Base-by-base conservation (phyloP, 2,888 invertebrate species). In the Cantharis flavilabris region DNA sequence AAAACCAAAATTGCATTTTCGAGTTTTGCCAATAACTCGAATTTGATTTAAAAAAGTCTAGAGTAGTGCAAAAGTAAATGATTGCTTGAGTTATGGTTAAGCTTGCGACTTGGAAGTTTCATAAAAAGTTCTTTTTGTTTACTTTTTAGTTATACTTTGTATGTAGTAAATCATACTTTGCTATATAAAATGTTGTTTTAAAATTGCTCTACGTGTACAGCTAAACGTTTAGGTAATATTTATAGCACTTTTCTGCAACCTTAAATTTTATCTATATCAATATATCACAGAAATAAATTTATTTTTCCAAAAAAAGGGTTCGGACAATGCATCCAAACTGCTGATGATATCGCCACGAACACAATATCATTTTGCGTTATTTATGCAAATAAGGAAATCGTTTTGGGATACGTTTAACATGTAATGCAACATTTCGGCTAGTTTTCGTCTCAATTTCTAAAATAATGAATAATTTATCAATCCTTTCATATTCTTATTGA, bases 161-260 rank as follows among this genome's bases (percentile, higher is more conserved):
- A 77, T 76, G 70, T 73, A 77, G 77, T 83, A 83, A 82, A 83
- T 83, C 82, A 83, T 80, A 73, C 73, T 80, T 83, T 79, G 77
- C 78, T 79, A 76, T 49, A 49, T 77, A 80, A 82, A 83, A 83
- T 82, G 82, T 82, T 82, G 82, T 81, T 83, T 80, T 81, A 82
- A 82, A 83, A 83, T 82, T 82, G 81, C 81, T 79, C 81, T 79
- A 76, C 81, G 75, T 82, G 81, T 82, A 80, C 76, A 76, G 71
- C 75, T 71, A 77, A 81, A 79, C 82, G 79, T 82, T 83, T 82
- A 79, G 79, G 78, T 82, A 78, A 81, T 83, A 83, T 83, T 83
- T 83, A 83, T 80, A 81, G 49, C 64, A 77, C 75, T 73, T 72
- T 62, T 79, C 64, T 72, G 67, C 73, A 75, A 76, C 77, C 78